A percentile compares a stretch with the other conserved stretches of the same genome.
Evolutionary conservation across 2,888 invertebrate species (phyloP).

Genomic region (Magallana nippona): DNA sequence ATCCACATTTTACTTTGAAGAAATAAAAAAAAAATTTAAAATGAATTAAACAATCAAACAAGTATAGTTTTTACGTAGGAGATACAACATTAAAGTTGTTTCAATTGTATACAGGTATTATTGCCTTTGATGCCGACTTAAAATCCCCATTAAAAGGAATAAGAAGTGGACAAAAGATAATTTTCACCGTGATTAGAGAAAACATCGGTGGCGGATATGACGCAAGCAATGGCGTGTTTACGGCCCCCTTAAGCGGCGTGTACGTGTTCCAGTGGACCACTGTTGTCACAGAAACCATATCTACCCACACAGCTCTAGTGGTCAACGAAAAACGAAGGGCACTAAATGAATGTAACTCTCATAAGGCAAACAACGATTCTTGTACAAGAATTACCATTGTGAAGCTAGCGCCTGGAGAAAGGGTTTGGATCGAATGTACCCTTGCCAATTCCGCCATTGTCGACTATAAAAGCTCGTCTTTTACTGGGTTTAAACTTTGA

Average conservation of each 20-base stretch:
- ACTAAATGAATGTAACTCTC: background rate
- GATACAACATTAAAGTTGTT: background rate
- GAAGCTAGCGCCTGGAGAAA: background rate
- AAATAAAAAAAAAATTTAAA: too few species aligned
- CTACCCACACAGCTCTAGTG: background rate
- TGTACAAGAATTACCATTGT: background rate
- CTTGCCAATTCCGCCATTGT: background rate
- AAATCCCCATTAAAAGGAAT: background rate
- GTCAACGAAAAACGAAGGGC: background rate
- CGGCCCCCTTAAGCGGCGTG: background rate
- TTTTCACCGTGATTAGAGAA: background rate
- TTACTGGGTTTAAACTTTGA: background rate
- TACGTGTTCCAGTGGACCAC: background rate
- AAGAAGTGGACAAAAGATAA: background rate
- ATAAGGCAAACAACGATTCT: background rate
- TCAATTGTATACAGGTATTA: background rate
- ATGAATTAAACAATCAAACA: too few species aligned
- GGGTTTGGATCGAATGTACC: background rate
- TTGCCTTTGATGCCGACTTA: background rate
- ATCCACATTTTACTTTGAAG: too few species aligned
- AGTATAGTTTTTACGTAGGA: too few species aligned
- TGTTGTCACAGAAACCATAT: background rate
- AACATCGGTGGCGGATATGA: background rate
- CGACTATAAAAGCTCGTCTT: conserved; percentile 2
- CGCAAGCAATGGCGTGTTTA: background rate